Base-by-base conservation (phyloP, 2,888 invertebrate species). In the Trissoscelio sp. region DNA sequence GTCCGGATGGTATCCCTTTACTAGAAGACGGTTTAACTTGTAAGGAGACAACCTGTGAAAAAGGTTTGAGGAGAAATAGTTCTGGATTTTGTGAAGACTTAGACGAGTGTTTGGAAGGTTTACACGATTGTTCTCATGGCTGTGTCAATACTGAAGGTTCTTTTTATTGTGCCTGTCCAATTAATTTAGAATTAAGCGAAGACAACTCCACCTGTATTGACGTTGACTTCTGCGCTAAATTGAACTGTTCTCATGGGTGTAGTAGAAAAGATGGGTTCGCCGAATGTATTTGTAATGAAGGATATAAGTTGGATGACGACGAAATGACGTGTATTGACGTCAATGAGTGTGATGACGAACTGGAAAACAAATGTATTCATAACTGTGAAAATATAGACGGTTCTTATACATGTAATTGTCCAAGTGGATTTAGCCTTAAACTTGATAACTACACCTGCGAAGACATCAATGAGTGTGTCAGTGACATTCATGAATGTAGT, bases 91-190 rank as follows among this genome's bases (percentile, higher is more conserved):
- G 92, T 82, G 57, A 83, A 85, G 92, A 92, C 78, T 80, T 92
- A 5, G 89, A 92, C 83, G 92, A 92, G 86, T 90, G 88, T 84
- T 51, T 64, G 24, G 75, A 84, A 85, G 90, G 70, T 82, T 81
- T 84, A 2, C 89, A 91, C 58, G 91, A 92, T n/a, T 95, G 95
- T 86, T 92, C 92, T 4, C 93, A 94, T 80, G 87, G 85, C 11
- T 94, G 94, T 84, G 86, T 89, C 4, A 94, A 94, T 83, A 87
- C 87, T 1, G 85, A 92, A 0, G 94, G 94, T 3, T 92, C 92
- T 11, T 94, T 93, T 84, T 90, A 92, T 44, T 95, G 94, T 83
- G 88, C 89, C 0, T 94, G 94, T 85, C 93, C 93, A 0, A 93
- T 93, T 0, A 93, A 93, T 0, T 93, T 92, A 86, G 91, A 90